Evolutionary conservation across 1,140 invertebrate species (phyloP).

Genomic region (Ceratitis capitata): DNA sequence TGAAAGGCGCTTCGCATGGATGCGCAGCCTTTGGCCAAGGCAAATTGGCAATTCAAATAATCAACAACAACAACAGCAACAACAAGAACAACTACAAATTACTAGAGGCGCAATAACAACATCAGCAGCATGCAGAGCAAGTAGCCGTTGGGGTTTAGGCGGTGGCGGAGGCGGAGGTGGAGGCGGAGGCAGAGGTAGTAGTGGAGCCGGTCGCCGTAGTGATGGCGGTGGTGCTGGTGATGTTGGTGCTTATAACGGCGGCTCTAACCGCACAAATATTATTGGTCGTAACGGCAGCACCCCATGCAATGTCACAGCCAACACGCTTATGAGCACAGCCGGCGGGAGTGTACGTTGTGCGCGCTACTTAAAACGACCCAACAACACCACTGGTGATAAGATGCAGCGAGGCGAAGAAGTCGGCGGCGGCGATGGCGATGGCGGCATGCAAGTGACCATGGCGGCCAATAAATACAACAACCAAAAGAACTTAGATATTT

Average conservation of each 20-base stretch:
- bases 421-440: background rate
- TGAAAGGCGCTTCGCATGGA: conserved; percentile 35
- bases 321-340: background rate
- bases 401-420: conserved; percentile 13
- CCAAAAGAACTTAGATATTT: conserved; percentile 15
- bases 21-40: conserved; percentile 21
- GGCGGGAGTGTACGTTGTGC: background rate
- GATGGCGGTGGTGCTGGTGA: background rate
- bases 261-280: too few species aligned
- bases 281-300: conserved; percentile 45
- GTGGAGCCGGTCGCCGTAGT: background rate
- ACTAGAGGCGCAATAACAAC: background rate
- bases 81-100: conserved; percentile 32
- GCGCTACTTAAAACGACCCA: background rate
- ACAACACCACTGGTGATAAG: too few species aligned
- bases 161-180: background rate
- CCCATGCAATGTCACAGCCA: background rate
- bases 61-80: conserved; percentile 38
- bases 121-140: background rate
- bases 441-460: conserved; percentile 31
- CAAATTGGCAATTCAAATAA: conserved; percentile 37
- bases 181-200: too few species aligned
- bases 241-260: conserved; percentile 41
- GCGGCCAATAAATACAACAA: background rate
- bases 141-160: background rate